Conservation (phyloP, 2,113 vertebrate genomes). For the Serilophus lunatus region DNA sequence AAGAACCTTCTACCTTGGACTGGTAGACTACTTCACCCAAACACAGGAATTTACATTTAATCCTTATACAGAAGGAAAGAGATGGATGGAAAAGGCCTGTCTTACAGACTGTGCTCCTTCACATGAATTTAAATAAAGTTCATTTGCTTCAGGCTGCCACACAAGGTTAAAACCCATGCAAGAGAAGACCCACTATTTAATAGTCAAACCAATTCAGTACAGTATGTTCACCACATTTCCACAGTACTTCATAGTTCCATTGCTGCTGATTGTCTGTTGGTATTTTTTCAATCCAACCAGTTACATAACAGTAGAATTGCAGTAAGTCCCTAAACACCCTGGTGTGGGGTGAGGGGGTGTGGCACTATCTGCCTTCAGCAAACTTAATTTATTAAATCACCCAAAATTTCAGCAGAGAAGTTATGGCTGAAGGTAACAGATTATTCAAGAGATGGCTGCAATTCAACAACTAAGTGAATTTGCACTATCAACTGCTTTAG, state of each 20-base stretch:
- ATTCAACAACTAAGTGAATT: background rate
- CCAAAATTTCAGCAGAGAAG: conserved; percentile 14
- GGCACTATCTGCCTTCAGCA: background rate
- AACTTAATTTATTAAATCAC: conserved; percentile 23
- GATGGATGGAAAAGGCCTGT: background rate
- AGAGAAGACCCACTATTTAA: background rate
- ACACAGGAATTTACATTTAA: background rate
- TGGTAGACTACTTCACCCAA: background rate
- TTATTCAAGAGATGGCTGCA: background rate
- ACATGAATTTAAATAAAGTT: background rate
- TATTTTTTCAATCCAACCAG: background rate
- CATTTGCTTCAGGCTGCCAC: background rate
- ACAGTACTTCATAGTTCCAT: background rate
- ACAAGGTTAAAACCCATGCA: background rate
- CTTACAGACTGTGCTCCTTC: background rate
- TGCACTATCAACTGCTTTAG: background rate
- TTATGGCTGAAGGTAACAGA: background rate
- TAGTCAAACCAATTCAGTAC: background rate
- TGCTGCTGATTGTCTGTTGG: background rate
- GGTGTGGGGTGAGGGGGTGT: background rate
- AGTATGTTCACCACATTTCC: background rate
- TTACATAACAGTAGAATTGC: background rate
- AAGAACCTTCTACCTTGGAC: background rate
- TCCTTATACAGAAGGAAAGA: background rate
- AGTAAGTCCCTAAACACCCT: background rate